These are phyloP conservation scores for Eupsilia transversa DNA, from an alignment of 2,888 invertebrate genomes.

Conservation along the genomic window DNA sequence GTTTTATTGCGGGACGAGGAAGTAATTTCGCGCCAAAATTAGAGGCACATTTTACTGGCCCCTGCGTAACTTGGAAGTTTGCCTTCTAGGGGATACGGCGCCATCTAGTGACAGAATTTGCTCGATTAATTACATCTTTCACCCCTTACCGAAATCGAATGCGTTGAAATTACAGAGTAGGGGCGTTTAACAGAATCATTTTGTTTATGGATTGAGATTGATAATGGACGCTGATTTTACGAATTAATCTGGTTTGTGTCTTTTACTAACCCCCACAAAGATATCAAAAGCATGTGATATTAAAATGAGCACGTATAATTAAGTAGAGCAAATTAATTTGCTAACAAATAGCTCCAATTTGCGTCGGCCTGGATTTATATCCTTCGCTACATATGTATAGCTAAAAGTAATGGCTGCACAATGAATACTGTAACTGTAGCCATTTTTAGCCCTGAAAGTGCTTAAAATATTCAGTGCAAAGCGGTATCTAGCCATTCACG, in stretches of 20 bases:
- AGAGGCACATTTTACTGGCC: slow-evolving; percentile 80
- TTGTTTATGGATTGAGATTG: slow-evolving; percentile 69
- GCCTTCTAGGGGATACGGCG: slow-evolving; percentile 65
- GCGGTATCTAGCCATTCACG: slow-evolving; percentile 45
- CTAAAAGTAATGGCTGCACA: slow-evolving; percentile 46
- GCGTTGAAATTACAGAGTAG: slow-evolving; percentile 76
- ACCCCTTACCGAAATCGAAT: slow-evolving; percentile 81
- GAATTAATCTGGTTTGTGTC: slow-evolving; percentile 5
- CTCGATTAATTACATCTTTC: slow-evolving; percentile 86
- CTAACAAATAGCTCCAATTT: slow-evolving; percentile 20
- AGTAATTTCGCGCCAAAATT: slow-evolving; percentile 74
- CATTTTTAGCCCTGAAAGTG: slow-evolving; percentile 54
- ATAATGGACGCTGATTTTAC: slow-evolving; percentile 38
- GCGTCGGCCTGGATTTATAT: slow-evolving; percentile 14
- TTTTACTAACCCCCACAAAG: background rate
- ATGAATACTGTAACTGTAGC: slow-evolving; percentile 50
- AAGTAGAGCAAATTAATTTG: slow-evolving; percentile 24
- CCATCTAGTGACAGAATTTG: slow-evolving; percentile 84
- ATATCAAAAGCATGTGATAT: slow-evolving; percentile 1
- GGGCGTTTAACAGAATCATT: slow-evolving; percentile 78
- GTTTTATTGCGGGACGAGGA: slow-evolving; percentile 63
- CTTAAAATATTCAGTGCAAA: slow-evolving; percentile 58
- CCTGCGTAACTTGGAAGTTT: slow-evolving; percentile 65
- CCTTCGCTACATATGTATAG: slow-evolving; percentile 15
- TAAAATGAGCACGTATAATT: background rate